These are phyloP conservation scores for Stomatorhinus ivindoensis DNA, from an alignment of 2,113 vertebrate genomes.

Conservation along the genomic window DNA sequence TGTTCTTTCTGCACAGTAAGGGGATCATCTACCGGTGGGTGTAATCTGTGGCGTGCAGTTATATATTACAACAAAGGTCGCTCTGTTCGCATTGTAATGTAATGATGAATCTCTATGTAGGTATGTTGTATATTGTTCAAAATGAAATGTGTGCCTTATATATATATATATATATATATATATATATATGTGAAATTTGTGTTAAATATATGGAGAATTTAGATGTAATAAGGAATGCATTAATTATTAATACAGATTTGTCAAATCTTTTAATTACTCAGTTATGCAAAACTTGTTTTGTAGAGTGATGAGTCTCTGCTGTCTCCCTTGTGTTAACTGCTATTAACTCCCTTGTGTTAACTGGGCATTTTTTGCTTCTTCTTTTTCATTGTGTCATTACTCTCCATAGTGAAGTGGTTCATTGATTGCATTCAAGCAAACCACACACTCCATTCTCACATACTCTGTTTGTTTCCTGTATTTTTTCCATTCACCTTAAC, in stretches of 20 bases:
- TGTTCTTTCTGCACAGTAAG: constrained; percentile 93
- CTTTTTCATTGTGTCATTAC: not conserved
- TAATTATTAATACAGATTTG: not conserved
- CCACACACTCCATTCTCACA: not conserved
- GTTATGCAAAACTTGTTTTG: not conserved
- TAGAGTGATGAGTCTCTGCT: not conserved
- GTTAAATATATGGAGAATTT: not conserved
- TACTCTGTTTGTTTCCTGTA: not conserved
- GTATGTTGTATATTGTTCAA: not conserved
- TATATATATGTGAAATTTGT: not conserved
- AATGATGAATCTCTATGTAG: not conserved
- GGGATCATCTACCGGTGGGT: constrained; percentile 92
- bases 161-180: not conserved
- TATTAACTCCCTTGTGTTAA: not conserved
- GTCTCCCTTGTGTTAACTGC: not conserved
- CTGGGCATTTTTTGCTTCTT: not conserved
- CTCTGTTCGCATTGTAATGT: not conserved
- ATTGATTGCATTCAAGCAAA: not conserved
- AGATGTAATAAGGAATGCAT: not conserved
- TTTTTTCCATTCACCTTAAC: not conserved
- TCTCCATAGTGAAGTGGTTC: not conserved
- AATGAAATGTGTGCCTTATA: not conserved
- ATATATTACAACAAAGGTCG: not conserved
- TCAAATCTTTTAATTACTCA: not conserved
- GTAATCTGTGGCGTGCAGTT: not conserved